Evolutionary conservation across 2,113 vertebrate genomes (phyloP).

Genomic region (Beaufortia kweichowensis): DNA sequence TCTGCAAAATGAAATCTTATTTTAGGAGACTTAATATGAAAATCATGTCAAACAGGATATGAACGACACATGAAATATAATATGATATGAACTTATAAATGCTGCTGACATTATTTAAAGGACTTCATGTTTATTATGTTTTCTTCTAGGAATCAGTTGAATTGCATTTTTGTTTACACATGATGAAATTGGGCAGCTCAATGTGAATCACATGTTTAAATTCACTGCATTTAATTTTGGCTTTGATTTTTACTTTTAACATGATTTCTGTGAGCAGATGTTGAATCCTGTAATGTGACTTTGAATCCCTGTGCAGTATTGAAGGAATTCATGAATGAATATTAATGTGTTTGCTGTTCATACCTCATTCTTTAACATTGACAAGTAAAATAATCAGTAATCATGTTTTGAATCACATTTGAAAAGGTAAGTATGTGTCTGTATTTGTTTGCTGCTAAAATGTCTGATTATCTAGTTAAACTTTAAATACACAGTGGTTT

Average conservation of each 20-base stretch:
- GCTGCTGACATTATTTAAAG: slow-evolving; percentile 20
- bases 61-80: not conserved
- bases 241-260: too few species aligned
- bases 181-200: too few species aligned
- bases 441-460: slow-evolving; percentile 14
- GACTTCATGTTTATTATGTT: not conserved
- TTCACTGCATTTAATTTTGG: too few species aligned
- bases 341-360: not conserved
- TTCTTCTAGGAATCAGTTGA: not conserved
- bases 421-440: not conserved
- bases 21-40: slow-evolving; percentile 90
- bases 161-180: not conserved
- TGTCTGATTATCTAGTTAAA: not conserved
- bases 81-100: not conserved
- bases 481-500: not conserved
- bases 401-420: not conserved
- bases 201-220: too few species aligned
- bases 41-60: slow-evolving; percentile 94
- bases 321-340: not conserved
- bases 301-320: slow-evolving; percentile 2
- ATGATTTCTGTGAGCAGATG: not conserved
- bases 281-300: not conserved
- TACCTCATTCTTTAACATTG: too few species aligned
- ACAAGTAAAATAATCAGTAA: not conserved
- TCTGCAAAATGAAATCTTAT: slow-evolving; percentile 85